Evolutionary conservation across 92 coral and sea anemone genomes (phyloP).

Genomic region (Phenganax subtilis): DNA sequence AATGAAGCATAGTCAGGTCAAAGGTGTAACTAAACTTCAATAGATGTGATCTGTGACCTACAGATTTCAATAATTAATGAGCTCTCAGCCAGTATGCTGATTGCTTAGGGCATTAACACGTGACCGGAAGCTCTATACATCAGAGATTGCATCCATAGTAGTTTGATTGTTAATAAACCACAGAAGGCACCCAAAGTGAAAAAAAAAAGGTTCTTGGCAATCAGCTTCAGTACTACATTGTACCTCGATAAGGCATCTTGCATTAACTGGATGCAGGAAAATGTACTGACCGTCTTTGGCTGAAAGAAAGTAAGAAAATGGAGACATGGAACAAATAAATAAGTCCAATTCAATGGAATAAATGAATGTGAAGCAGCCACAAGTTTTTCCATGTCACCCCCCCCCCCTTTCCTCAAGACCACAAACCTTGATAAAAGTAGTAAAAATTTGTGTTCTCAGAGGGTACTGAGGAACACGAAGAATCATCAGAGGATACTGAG

Average conservation of each 20-base stretch:
- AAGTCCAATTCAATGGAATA: background rate
- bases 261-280: slow-evolving; percentile 85
- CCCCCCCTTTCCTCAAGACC: background rate
- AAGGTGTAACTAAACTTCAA: background rate
- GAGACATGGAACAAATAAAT: background rate
- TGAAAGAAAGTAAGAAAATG: slow-evolving; percentile 14
- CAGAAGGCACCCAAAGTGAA: too few relatives aligned
- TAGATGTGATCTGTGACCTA: background rate
- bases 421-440: slow-evolving; percentile 70
- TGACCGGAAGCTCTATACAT: background rate
- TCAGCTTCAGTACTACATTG: background rate
- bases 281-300: slow-evolving; percentile 97
- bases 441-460: slow-evolving; percentile 40
- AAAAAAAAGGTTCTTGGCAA: too few relatives aligned
- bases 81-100: background rate
- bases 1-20: background rate
- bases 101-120: too few relatives aligned
- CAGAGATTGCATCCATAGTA: background rate
- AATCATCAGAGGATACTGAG: slow-evolving; percentile 39
- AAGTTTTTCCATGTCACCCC: background rate
- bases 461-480: slow-evolving; percentile 45
- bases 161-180: background rate
- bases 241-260: slow-evolving; percentile 86
- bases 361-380: background rate
- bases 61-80: background rate